phyloP scores from a whole-genome alignment of 2,113 vertebrate genomes.

The Epinephelus cyanopodus region DNA sequence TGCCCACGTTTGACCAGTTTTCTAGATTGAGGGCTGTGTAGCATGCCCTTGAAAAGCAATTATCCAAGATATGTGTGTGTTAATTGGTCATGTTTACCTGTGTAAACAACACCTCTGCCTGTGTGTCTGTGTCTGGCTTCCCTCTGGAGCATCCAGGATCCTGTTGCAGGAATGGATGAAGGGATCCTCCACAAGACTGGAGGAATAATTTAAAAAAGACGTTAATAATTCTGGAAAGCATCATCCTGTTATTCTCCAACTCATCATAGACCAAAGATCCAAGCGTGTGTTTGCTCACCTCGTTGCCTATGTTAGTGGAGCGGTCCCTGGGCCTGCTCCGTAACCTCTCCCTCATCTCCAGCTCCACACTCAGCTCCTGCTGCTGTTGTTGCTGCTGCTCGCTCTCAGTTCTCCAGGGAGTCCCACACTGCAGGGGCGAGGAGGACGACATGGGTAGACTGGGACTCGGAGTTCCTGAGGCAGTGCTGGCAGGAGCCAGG shows the following conservation, averaged over 20 bases:
- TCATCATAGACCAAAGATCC: background rate
- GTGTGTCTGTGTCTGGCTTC: constrained; percentile 68
- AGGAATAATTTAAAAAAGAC: constrained; percentile 15
- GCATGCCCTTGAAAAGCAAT: background rate
- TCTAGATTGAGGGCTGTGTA: background rate
- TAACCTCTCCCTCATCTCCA: constrained; percentile 83
- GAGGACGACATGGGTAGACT: constrained; percentile 81
- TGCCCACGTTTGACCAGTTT: constrained; percentile 24
- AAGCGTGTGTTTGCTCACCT: constrained; percentile 61
- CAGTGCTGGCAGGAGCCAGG: constrained; percentile 74
- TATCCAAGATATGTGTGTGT: constrained; percentile 1
- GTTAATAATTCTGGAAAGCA: constrained; percentile 2
- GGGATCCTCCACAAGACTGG: constrained; percentile 75
- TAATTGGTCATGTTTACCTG: constrained; percentile 70
- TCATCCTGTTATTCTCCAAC: constrained; percentile 5
- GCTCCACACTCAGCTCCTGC: constrained; percentile 82
- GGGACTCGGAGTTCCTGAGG: constrained; percentile 80
- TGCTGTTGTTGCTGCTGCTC: constrained; percentile 76
- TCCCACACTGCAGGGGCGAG: constrained; percentile 75
- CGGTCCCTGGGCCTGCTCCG: constrained; percentile 78
- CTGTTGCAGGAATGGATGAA: constrained; percentile 89
- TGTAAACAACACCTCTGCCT: constrained; percentile 77
- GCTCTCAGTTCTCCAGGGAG: constrained; percentile 80
- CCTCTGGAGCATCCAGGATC: constrained; percentile 76
- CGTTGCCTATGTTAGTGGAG: constrained; percentile 40